Conservation (phyloP, 2,113 vertebrate genomes). For the Blennius ocellaris region DNA sequence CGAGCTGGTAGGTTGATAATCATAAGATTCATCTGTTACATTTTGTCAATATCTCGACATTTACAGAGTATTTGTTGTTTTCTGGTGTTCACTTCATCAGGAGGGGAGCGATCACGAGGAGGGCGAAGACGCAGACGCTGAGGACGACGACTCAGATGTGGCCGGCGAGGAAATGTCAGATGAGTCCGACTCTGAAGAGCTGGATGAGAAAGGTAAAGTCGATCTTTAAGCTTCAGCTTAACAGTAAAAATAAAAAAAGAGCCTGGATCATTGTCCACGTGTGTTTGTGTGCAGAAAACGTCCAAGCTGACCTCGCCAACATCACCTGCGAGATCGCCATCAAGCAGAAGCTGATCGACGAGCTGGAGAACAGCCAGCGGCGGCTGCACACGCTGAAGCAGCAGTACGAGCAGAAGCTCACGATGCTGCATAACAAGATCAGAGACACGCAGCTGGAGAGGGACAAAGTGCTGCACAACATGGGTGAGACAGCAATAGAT, state of each 20-base stretch:
- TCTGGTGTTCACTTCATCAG: constrained; percentile 55
- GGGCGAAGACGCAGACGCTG: constrained; percentile 90
- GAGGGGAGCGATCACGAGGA: constrained; percentile 95
- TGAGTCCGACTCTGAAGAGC: constrained; percentile 94
- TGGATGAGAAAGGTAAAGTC: constrained; percentile 93
- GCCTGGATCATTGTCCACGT: too few relatives aligned
- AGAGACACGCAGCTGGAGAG: constrained; percentile 96
- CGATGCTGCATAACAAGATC: constrained; percentile 97
- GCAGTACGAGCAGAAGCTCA: constrained; percentile 97
- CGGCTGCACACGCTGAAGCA: constrained; percentile 94
- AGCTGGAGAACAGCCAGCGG: constrained; percentile 97
- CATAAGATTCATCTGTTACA: background rate
- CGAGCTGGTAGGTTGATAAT: constrained; percentile 83
- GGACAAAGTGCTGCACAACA: constrained; percentile 96
- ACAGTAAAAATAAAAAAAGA: too few relatives aligned
- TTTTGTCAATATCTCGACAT: background rate
- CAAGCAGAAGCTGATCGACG: constrained; percentile 98
- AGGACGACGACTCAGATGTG: constrained; percentile 92
- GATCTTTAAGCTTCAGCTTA: too few relatives aligned
- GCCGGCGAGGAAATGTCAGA: constrained; percentile 93
- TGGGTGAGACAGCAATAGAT: constrained; percentile 82
- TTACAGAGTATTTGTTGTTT: background rate
- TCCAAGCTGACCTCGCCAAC: constrained; percentile 96
- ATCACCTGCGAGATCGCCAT: constrained; percentile 99
- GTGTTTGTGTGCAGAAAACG: constrained; percentile 85